phyloP scores from a whole-genome alignment of 2,888 invertebrate species.

The Chrysina gloriosa region DNA sequence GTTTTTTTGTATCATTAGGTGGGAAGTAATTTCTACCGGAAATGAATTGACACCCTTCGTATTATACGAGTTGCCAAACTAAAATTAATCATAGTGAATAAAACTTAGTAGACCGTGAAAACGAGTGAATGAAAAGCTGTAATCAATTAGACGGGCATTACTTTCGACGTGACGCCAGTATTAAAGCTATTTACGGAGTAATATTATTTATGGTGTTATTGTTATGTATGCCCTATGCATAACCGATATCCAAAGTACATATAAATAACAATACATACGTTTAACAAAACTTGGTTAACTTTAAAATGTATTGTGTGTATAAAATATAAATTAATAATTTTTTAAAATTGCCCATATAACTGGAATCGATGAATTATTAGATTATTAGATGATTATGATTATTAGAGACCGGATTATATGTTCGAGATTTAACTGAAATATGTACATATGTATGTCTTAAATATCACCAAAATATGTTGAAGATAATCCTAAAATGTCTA shows the following conservation, averaged over 20 bases:
- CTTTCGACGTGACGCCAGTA: constrained; percentile 4
- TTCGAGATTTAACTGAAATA: too few relatives aligned
- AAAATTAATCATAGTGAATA: constrained; percentile 3
- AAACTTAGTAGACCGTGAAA: constrained; percentile 21
- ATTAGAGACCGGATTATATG: too few relatives aligned
- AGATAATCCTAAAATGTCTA: too few relatives aligned
- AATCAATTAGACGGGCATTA: background rate
- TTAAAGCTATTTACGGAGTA: constrained; percentile 16
- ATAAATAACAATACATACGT: background rate
- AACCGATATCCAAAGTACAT: background rate
- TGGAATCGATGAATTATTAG: too few relatives aligned
- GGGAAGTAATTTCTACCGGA: constrained; percentile 13
- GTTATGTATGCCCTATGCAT: background rate
- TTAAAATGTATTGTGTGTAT: background rate
- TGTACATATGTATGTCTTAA: too few relatives aligned
- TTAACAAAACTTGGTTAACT: too few relatives aligned
- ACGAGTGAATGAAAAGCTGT: constrained; percentile 1
- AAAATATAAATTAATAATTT: background rate
- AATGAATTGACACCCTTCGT: constrained; percentile 11
- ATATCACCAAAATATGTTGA: too few relatives aligned
- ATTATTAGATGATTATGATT: too few relatives aligned
- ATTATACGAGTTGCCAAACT: background rate
- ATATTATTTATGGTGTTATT: constrained; percentile 7
- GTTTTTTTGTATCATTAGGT: background rate
- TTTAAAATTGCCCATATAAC: background rate